phyloP scores from a whole-genome alignment of 1,140 invertebrate species.

The Alviniconcha marisindica region DNA sequence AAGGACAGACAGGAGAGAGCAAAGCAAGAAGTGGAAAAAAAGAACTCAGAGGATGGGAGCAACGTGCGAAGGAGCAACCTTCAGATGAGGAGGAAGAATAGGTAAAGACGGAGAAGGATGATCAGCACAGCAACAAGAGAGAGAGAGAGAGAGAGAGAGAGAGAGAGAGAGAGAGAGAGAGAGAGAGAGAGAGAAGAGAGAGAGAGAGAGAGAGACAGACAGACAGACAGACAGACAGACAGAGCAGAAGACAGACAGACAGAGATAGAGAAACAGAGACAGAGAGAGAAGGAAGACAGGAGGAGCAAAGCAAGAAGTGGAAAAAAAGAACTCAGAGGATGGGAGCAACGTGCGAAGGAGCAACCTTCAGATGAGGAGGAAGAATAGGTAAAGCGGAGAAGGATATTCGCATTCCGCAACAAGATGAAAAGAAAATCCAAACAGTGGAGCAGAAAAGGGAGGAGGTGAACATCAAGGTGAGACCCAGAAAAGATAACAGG shows the following conservation, averaged over 20 bases:
- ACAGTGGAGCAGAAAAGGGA: no score
- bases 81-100: no score
- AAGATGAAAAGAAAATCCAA: no score
- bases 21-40: not conserved
- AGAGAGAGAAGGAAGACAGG: not conserved
- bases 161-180: constrained; percentile 7
- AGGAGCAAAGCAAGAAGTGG: not conserved
- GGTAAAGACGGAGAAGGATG: no score
- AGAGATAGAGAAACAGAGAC: not conserved
- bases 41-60: no score
- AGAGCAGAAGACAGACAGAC: not conserved
- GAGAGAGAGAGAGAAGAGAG: not conserved
- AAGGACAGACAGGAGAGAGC: not conserved
- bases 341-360: no score
- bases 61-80: no score
- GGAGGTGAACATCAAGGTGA: no score
- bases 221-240: not conserved
- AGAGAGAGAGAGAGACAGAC: not conserved
- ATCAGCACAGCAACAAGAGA: not conserved
- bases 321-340: not conserved
- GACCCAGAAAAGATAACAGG: no score
- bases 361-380: no score
- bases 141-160: not conserved
- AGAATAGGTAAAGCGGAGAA: no score
- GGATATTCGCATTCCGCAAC: no score